A percentile compares a stretch with the other conserved stretches of the same genome.
These are phyloP conservation scores for Coboldia fuscipes DNA, from an alignment of 1,140 invertebrate species.

Conservation along the genomic window DNA sequence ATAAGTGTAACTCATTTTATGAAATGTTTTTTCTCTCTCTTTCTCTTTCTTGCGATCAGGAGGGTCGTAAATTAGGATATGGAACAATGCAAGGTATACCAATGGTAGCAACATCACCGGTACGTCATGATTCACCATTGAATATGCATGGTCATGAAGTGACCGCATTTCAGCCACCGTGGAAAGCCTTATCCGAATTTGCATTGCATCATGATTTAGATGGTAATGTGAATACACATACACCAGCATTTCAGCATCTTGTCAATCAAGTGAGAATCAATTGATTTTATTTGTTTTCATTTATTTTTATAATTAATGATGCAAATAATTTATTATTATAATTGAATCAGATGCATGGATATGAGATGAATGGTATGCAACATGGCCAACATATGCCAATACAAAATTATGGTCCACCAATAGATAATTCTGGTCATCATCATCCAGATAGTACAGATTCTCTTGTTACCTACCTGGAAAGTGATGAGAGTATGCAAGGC, in stretches of 20 bases:
- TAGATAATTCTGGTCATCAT: conserved; percentile 10
- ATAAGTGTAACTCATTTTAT: no score
- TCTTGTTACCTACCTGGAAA: conserved; percentile 75
- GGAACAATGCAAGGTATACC: conserved; percentile 87
- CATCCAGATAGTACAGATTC: conserved; percentile 69
- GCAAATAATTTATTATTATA: conserved; percentile 1
- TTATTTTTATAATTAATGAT: neutral
- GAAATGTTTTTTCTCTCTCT: no score
- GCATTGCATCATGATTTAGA: conserved; percentile 85
- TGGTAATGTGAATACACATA: conserved; percentile 50
- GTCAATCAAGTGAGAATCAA: conserved; percentile 59
- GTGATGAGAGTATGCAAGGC: conserved; percentile 53
- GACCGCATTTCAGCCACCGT: conserved; percentile 88
- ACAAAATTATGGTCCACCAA: conserved; percentile 13
- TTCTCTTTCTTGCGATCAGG: conserved; percentile 27
- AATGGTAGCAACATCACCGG: conserved; percentile 88
- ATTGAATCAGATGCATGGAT: conserved; percentile 67
- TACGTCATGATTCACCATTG: conserved; percentile 74
- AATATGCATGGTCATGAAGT: conserved; percentile 75
- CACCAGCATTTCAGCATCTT: conserved; percentile 86
- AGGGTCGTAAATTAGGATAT: conserved; percentile 79
- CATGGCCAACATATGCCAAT: conserved; percentile 13
- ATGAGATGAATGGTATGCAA: conserved; percentile 43
- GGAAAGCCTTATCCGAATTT: conserved; percentile 91
- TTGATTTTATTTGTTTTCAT: neutral